These are phyloP conservation scores for Oxytorus armatus DNA, from an alignment of 2,888 invertebrate species.

Conservation along the genomic window DNA sequence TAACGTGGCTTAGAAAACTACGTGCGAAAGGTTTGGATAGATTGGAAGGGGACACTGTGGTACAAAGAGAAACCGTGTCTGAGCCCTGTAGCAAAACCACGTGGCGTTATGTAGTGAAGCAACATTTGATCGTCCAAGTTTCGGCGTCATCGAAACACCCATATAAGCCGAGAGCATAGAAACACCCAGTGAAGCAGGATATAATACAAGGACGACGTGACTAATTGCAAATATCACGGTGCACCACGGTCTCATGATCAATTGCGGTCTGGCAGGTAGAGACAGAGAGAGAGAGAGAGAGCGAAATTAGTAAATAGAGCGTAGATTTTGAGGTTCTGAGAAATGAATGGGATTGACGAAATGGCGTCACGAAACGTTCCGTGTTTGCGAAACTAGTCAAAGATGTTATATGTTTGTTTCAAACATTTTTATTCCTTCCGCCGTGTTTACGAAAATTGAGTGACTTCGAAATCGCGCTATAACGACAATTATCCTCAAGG, in stretches of 20 bases:
- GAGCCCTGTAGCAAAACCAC: conserved; percentile 12
- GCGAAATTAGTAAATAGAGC: background rate
- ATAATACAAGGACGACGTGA: conserved; percentile 43
- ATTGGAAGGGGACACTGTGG: background rate
- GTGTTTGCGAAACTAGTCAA: background rate
- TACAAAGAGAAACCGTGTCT: conserved; percentile 18
- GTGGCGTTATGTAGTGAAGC: conserved; percentile 22
- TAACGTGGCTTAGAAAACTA: conserved; percentile 23
- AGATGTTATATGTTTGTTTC: background rate
- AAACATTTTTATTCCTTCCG: no score
- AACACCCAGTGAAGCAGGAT: conserved; percentile 33
- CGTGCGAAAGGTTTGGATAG: conserved; percentile 2
- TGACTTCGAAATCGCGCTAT: no score
- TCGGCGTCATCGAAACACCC: conserved; percentile 42
- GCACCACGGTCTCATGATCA: conserved; percentile 41
- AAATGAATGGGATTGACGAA: background rate
- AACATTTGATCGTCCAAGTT: conserved; percentile 33
- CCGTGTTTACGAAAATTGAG: no score
- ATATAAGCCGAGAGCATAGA: no score
- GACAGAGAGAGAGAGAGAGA: background rate
- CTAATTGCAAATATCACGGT: conserved; percentile 59
- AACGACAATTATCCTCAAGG: no score
- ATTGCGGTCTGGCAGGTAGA: conserved; percentile 9
- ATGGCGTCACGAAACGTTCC: background rate
- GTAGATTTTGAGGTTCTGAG: background rate